Conservation (phyloP, 1,140 invertebrate genomes). For the Hormaphis cornu region DNA sequence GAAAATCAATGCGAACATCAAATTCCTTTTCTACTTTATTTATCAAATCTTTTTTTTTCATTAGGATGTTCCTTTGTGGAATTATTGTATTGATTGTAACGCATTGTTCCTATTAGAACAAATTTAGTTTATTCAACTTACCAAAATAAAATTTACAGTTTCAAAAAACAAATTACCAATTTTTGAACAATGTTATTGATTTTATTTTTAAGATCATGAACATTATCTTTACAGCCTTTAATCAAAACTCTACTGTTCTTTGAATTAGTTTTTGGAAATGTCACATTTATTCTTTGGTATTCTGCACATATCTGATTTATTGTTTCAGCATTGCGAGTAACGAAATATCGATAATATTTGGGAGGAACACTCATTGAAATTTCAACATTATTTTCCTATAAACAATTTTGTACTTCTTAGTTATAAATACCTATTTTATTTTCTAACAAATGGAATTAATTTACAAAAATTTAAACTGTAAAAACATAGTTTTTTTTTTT, state of each 20-base stretch:
- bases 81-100: constrained; percentile 79
- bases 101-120: constrained; percentile 47
- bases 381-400: constrained; percentile 68
- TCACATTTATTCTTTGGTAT: constrained; percentile 89
- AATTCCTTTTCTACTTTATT: constrained; percentile 60
- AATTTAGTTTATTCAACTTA: neutral
- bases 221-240: constrained; percentile 75
- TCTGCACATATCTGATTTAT: constrained; percentile 83
- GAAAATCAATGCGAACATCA: constrained; percentile 89
- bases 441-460: constrained; percentile 24
- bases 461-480: constrained; percentile 45
- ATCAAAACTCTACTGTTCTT: constrained; percentile 62
- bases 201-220: constrained; percentile 71
- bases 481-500: constrained; percentile 42
- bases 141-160: neutral
- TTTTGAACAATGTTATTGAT: constrained; percentile 80
- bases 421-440: neutral
- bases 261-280: constrained; percentile 60
- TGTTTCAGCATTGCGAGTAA: constrained; percentile 81
- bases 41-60: constrained; percentile 57
- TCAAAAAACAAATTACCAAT: constrained; percentile 49
- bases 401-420: no score
- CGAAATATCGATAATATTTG: constrained; percentile 88
- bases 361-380: constrained; percentile 73
- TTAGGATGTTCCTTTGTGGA: constrained; percentile 71